Evolutionary conservation across 2,113 vertebrate species (phyloP).

Genomic region (Brevimyrus niger): DNA sequence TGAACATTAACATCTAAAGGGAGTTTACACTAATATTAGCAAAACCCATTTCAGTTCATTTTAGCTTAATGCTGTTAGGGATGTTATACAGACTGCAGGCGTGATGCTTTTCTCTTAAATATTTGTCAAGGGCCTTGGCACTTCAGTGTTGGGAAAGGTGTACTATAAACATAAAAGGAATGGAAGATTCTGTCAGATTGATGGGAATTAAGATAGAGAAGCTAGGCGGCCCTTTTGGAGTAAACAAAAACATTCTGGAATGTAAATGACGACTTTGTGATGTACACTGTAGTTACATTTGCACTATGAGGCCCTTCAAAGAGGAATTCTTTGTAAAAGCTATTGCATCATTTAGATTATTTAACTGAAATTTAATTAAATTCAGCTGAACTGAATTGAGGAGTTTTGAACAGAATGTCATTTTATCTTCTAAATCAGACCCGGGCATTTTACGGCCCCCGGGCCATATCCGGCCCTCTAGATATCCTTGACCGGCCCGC

Average conservation of each 20-base stretch:
- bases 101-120: neutral
- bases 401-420: neutral
- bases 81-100: neutral
- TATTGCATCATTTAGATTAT: neutral
- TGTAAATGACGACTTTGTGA: neutral
- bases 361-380: neutral
- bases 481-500: too few species aligned
- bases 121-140: neutral
- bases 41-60: neutral
- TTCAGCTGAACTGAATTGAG: neutral
- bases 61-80: neutral
- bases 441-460: too few species aligned
- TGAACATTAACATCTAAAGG: neutral
- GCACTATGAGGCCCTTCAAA: neutral
- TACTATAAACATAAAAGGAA: neutral
- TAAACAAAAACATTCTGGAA: constrained; percentile 15
- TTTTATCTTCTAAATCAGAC: neutral
- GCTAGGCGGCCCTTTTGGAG: neutral
- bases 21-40: neutral
- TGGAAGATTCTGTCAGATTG: neutral
- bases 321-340: neutral
- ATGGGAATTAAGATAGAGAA: neutral
- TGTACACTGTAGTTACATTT: neutral
- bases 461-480: too few species aligned
- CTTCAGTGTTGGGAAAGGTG: neutral